These are phyloP conservation scores for Simalia tracyae DNA, from an alignment of 2,797 vertebrate genomes.

Conservation along the genomic window DNA sequence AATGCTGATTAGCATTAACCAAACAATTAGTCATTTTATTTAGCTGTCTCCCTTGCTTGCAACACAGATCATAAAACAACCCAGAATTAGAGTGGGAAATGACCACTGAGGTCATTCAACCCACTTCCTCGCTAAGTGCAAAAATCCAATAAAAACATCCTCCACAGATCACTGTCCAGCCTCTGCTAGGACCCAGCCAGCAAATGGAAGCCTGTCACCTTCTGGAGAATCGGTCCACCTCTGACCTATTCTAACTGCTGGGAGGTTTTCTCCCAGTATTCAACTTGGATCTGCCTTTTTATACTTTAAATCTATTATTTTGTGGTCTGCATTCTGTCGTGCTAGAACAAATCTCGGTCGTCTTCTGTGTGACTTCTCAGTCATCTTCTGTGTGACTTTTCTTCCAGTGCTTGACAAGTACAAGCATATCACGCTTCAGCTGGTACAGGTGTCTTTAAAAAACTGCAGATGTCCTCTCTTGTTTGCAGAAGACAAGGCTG, in stretches of 20 bases:
- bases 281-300: neutral
- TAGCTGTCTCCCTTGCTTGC: neutral
- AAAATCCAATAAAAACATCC: neutral
- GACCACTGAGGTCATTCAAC: neutral
- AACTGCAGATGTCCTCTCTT: conserved; percentile 34
- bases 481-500: conserved; percentile 57
- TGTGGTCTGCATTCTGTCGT: neutral
- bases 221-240: neutral
- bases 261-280: neutral
- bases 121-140: neutral
- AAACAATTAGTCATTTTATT: neutral
- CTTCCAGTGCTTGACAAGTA: neutral
- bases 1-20: neutral
- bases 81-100: neutral
- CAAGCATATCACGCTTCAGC: neutral
- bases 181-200: neutral
- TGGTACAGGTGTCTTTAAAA: conserved; percentile 1
- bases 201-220: neutral
- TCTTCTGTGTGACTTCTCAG: neutral
- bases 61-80: conserved; percentile 16
- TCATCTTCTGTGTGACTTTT: neutral
- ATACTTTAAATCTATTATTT: neutral
- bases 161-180: neutral
- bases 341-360: neutral
- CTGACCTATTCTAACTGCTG: too few relatives aligned